Evolutionary conservation across 2,113 vertebrate species (phyloP).

Genomic region (Machaerirhynchus nigripectus): DNA sequence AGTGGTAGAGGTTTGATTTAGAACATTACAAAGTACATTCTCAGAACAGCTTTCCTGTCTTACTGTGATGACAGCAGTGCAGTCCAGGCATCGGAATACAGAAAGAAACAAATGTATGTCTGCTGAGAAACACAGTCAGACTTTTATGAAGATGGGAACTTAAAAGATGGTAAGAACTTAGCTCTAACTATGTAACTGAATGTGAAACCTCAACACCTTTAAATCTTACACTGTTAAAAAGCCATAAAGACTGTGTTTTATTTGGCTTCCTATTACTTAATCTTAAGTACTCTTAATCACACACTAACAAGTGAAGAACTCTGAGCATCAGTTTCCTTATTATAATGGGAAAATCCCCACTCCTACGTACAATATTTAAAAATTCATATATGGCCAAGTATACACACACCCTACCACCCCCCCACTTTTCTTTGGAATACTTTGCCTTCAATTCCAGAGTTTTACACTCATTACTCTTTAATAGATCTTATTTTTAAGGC

Average conservation of each 20-base stretch:
- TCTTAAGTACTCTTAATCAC: not conserved
- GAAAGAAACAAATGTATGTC: not conserved
- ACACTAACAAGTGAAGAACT: not conserved
- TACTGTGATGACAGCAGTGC: accelerated
- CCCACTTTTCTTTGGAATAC: not conserved
- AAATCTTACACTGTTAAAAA: not conserved
- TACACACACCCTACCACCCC: accelerated
- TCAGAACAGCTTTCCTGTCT: not conserved
- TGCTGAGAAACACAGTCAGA: not conserved
- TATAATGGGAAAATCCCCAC: not conserved
- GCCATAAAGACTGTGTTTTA: not conserved
- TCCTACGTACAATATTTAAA: not conserved
- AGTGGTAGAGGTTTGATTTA: not conserved
- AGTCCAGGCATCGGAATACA: not conserved
- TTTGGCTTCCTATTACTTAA: not conserved
- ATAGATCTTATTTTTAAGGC: not conserved
- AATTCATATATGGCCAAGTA: not conserved
- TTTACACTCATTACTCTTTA: not conserved
- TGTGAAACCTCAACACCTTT: not conserved
- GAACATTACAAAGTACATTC: not conserved
- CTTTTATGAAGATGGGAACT: not conserved
- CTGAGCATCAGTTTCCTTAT: not conserved
- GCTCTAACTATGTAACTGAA: not conserved
- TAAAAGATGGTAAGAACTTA: not conserved
- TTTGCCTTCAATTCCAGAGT: not conserved